These are phyloP conservation scores for Kryptolebias marmoratus DNA, from an alignment of 2,113 vertebrate species.

Conservation along the genomic window DNA sequence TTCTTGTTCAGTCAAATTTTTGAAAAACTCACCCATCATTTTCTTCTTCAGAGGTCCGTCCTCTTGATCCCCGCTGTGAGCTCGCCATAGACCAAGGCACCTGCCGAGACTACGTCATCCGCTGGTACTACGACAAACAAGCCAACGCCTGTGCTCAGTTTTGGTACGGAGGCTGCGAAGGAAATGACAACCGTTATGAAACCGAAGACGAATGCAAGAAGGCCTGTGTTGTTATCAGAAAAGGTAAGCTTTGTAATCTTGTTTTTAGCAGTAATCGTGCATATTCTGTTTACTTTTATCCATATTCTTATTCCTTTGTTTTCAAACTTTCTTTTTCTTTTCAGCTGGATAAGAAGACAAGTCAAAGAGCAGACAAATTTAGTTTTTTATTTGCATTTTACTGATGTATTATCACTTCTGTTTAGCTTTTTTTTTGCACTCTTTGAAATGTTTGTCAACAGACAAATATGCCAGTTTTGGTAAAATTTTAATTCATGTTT, in stretches of 20 bases:
- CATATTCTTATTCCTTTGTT: neutral
- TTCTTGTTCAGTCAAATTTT: neutral
- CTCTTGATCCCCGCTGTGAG: constrained; percentile 66
- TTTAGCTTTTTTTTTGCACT: constrained; percentile 35
- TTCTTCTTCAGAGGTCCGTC: constrained; percentile 65
- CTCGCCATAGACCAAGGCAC: constrained; percentile 82
- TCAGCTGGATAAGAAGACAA: constrained; percentile 63
- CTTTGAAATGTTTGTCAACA: constrained; percentile 10
- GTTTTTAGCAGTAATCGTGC: neutral
- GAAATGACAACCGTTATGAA: constrained; percentile 86
- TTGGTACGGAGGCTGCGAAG: constrained; percentile 87
- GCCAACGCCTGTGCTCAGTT: constrained; percentile 90
- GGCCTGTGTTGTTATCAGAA: constrained; percentile 75
- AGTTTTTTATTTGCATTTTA: constrained; percentile 11
- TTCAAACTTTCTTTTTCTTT: constrained; percentile 17
- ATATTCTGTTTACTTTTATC: neutral
- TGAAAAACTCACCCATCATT: neutral
- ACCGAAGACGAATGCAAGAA: constrained; percentile 84
- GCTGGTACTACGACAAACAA: constrained; percentile 87
- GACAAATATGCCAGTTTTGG: neutral
- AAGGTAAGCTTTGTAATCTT: constrained; percentile 57
- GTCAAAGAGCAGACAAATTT: neutral
- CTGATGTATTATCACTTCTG: constrained; percentile 5
- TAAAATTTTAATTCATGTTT: constrained; percentile 1
- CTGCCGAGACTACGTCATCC: constrained; percentile 82